A percentile compares a stretch with the other conserved stretches of the same genome.
These are phyloP conservation scores for Sebastes iracundus DNA, from an alignment of 2,797 vertebrate species.

Conservation along the genomic window DNA sequence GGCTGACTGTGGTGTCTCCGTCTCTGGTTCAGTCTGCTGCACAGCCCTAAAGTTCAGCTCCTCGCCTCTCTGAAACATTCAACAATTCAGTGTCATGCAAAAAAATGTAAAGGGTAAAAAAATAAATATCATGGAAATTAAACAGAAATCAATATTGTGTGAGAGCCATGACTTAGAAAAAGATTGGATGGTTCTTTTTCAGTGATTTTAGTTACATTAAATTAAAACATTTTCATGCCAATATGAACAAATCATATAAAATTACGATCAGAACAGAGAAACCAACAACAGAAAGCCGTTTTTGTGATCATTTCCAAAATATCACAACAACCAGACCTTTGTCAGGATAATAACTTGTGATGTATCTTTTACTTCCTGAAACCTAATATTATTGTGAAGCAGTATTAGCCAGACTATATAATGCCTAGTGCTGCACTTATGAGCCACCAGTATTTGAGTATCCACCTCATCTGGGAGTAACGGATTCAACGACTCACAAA, in stretches of 20 bases:
- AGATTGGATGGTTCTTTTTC: not conserved
- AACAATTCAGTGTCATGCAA: not conserved
- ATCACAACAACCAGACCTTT: not conserved
- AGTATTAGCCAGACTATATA: not conserved
- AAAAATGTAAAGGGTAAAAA: not conserved
- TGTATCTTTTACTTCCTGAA: not conserved
- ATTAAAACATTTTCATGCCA: not conserved
- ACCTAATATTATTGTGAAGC: not conserved
- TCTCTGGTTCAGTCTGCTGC: slow-evolving; percentile 90
- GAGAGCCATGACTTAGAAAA: not conserved
- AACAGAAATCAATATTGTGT: not conserved
- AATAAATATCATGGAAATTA: not conserved
- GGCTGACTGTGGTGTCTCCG: slow-evolving; percentile 92
- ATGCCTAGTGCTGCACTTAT: not conserved
- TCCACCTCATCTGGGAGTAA: not conserved
- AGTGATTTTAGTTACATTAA: not conserved
- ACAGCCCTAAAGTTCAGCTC: slow-evolving; percentile 93
- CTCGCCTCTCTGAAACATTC: slow-evolving; percentile 84
- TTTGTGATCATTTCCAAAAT: not conserved
- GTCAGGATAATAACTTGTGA: not conserved
- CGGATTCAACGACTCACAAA: not conserved
- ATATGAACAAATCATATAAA: not conserved
- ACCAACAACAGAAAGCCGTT: too few species aligned
- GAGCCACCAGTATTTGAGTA: not conserved
- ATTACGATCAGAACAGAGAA: not conserved